Evolutionary conservation across 2,113 vertebrate species (phyloP).

Genomic region (Phaethornis superciliosus): DNA sequence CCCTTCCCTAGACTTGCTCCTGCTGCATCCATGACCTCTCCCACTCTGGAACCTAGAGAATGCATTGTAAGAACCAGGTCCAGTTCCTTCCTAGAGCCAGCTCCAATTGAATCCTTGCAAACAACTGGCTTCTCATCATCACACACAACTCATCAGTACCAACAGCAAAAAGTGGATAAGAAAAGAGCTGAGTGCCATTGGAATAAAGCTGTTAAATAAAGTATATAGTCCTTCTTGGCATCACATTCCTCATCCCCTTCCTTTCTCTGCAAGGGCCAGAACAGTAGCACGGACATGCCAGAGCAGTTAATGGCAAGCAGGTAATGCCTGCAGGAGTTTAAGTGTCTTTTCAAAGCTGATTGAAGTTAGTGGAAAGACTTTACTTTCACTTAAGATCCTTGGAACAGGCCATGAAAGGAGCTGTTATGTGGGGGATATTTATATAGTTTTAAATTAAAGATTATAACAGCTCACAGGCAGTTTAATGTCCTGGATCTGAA

Average conservation of each 20-base stretch:
- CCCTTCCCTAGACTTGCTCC: not conserved
- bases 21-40: not conserved
- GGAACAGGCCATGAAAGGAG: not conserved
- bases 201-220: not conserved
- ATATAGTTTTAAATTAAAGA: not conserved
- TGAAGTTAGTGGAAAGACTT: not conserved
- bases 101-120: not conserved
- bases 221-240: not conserved
- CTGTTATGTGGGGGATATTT: not conserved
- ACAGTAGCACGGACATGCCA: not conserved
- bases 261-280: not conserved
- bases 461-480: not conserved
- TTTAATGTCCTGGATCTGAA: not conserved
- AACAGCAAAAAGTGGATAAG: not conserved
- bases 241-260: not conserved
- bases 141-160: not conserved
- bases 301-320: not conserved
- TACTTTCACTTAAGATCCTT: not conserved
- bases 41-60: not conserved
- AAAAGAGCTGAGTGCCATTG: not conserved
- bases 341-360: not conserved
- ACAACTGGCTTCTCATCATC: not conserved
- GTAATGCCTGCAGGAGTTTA: not conserved
- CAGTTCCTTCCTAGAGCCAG: not conserved
- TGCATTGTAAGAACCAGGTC: rapidly evolving